Evolutionary conservation across 2,113 vertebrate genomes (phyloP).

Genomic region (Myotis lucifugus): DNA sequence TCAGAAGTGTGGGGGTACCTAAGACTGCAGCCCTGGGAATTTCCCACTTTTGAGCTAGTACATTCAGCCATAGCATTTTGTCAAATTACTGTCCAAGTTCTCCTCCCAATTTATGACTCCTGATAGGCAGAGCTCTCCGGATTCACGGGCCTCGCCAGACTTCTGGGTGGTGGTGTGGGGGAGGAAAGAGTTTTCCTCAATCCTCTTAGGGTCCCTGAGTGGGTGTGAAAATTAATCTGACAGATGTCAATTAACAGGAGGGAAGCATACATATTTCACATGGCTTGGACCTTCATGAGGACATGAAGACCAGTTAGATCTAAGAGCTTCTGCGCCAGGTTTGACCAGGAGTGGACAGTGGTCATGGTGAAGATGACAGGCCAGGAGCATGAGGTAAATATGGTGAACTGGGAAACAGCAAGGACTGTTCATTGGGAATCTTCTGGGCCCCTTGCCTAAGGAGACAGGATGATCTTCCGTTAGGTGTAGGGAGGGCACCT

Average conservation of each 20-base stretch:
- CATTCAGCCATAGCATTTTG: not conserved
- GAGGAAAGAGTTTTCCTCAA: not conserved
- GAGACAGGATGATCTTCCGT: not conserved
- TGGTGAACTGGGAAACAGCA: not conserved
- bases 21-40: not conserved
- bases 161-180: too few species aligned
- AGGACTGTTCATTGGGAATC: not conserved
- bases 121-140: not conserved
- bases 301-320: not conserved
- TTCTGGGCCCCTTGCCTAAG: not conserved
- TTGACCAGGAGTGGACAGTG: not conserved
- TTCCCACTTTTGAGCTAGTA: not conserved
- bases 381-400: not conserved
- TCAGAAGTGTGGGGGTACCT: not conserved
- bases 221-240: not conserved
- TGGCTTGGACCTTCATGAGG: not conserved
- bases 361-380: not conserved
- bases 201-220: not conserved
- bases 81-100: not conserved
- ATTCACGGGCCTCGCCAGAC: not conserved
- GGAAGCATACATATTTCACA: too few species aligned
- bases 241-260: not conserved
- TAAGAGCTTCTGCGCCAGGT: accelerated
- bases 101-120: too few species aligned
- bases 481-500: not conserved